Evolutionary conservation across 2,797 vertebrate species (phyloP).

Genomic region (Hirundo rustica): DNA sequence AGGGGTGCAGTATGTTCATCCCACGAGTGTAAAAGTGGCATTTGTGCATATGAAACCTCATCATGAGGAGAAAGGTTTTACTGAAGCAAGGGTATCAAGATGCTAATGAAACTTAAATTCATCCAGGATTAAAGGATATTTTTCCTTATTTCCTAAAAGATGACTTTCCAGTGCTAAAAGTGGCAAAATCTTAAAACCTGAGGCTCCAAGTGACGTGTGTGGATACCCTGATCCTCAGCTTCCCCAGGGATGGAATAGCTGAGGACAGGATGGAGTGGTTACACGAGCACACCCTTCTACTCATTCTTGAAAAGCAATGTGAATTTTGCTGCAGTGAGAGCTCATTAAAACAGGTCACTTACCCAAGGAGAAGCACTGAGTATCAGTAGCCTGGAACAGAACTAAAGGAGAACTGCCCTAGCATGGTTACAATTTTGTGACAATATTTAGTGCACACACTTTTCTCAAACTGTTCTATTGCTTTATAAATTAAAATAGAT

Average conservation of each 20-base stretch:
- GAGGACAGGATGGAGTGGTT: background rate
- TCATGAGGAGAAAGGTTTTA: background rate
- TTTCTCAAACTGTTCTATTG: background rate
- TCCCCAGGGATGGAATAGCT: background rate
- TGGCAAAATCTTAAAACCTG: background rate
- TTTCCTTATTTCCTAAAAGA: background rate
- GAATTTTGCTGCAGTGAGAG: background rate
- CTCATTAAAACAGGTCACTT: background rate
- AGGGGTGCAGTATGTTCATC: background rate
- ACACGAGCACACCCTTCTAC: background rate
- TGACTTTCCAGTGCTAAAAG: background rate
- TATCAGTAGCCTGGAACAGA: background rate
- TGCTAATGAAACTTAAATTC: background rate
- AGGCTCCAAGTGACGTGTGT: background rate
- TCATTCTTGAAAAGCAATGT: background rate
- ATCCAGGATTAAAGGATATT: background rate
- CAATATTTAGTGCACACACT: background rate
- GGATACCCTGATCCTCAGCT: background rate
- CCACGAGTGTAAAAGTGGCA: background rate
- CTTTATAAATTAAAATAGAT: constrained; percentile 27
- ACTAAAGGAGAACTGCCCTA: background rate
- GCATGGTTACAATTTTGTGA: background rate
- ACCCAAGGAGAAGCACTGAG: background rate
- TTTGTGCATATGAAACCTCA: background rate
- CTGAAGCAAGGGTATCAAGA: background rate